A percentile compares a stretch with the other conserved stretches of the same genome.
Evolutionary conservation across 2,797 vertebrate species (phyloP).

Genomic region (Helostoma temminkii): DNA sequence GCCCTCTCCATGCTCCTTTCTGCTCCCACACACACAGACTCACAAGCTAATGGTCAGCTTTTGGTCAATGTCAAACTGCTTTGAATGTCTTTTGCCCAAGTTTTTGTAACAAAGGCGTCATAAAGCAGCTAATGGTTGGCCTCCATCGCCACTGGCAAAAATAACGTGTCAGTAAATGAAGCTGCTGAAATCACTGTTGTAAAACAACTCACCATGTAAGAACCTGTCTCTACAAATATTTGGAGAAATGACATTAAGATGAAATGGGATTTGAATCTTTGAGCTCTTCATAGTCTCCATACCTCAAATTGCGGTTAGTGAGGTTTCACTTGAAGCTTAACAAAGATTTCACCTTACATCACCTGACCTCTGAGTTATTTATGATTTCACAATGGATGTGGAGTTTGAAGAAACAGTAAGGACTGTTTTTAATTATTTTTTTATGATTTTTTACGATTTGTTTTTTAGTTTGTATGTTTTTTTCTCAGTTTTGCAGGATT

Average conservation of each 20-base stretch:
- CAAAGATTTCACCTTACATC: conserved; percentile 3
- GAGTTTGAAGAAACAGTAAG: background rate
- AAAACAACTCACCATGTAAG: background rate
- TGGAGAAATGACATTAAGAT: background rate
- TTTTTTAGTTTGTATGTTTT: too few species aligned
- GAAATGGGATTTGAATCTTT: conserved; percentile 14
- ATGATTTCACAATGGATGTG: background rate
- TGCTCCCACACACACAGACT: conserved; percentile 13
- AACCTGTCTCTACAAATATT: background rate
- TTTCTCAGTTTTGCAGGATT: too few species aligned
- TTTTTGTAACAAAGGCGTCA: too few species aligned
- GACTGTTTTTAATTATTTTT: too few species aligned
- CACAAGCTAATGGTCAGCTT: too few species aligned
- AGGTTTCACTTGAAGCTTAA: background rate
- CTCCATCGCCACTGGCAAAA: too few species aligned
- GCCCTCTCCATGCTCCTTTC: conserved; percentile 33
- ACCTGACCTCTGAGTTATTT: background rate
- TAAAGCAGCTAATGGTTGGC: too few species aligned
- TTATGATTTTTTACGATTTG: too few species aligned
- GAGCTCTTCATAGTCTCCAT: conserved; percentile 5
- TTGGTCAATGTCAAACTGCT: too few species aligned
- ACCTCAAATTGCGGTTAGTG: background rate
- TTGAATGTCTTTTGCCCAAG: too few species aligned
- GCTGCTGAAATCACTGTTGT: background rate
- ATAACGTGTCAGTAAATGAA: too few species aligned